A percentile compares a stretch with the other conserved stretches of the same genome.
phyloP scores from a whole-genome alignment of 2,797 vertebrate species.

The Takifugu ocellatus region DNA sequence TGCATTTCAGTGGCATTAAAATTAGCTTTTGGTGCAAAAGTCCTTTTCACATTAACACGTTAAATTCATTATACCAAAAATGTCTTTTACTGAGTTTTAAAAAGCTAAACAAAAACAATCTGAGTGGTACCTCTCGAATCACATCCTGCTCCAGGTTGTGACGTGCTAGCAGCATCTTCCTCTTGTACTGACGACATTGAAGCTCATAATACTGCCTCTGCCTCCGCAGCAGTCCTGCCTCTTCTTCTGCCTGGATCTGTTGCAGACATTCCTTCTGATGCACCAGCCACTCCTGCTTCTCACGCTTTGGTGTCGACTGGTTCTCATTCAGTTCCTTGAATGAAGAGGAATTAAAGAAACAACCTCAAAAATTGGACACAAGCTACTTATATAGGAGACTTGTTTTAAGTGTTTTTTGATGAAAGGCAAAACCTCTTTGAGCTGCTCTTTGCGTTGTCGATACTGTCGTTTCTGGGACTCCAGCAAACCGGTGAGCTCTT shows the following conservation, averaged over 20 bases:
- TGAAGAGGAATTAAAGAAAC: background rate
- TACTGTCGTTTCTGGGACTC: slow-evolving; percentile 91
- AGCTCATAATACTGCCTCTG: slow-evolving; percentile 92
- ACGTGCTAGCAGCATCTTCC: slow-evolving; percentile 87
- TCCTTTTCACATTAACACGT: no score
- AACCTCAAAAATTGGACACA: no score
- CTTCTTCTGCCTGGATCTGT: slow-evolving; percentile 89
- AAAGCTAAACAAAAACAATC: background rate
- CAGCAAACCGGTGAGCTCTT: slow-evolving; percentile 84
- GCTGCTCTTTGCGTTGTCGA: slow-evolving; percentile 89
- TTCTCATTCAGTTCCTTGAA: slow-evolving; percentile 89
- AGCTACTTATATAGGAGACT: no score
- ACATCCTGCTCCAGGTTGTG: slow-evolving; percentile 92
- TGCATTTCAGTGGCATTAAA: no score
- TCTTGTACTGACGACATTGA: slow-evolving; percentile 90
- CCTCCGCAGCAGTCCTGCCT: slow-evolving; percentile 83
- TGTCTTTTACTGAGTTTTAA: no score
- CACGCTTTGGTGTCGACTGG: slow-evolving; percentile 90
- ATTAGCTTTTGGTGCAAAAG: no score
- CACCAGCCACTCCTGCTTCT: slow-evolving; percentile 92
- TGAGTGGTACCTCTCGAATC: slow-evolving; percentile 77
- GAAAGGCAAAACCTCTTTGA: slow-evolving; percentile 81
- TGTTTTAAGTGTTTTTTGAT: background rate
- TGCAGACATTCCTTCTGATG: slow-evolving; percentile 92
- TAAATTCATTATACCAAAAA: no score